These are phyloP conservation scores for Tauraco erythrolophus DNA, from an alignment of 2,113 vertebrate genomes.

Conservation along the genomic window DNA sequence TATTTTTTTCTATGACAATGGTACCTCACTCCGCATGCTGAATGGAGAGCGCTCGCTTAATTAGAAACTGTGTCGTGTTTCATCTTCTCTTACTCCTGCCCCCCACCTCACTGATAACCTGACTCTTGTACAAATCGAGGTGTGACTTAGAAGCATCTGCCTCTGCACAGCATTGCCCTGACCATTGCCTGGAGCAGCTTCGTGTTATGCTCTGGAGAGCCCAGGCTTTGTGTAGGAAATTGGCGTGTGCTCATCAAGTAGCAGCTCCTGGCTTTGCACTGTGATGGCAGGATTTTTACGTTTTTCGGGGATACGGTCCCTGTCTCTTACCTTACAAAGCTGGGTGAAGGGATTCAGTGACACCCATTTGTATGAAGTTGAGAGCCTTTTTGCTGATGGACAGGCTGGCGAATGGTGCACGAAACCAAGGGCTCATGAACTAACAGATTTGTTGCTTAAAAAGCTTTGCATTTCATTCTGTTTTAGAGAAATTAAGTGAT, in stretches of 20 bases:
- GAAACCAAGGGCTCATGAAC: neutral
- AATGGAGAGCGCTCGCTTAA: neutral
- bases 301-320: neutral
- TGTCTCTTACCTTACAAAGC: neutral
- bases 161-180: neutral
- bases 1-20: rapidly evolving
- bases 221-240: rapidly evolving
- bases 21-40: neutral
- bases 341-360: neutral
- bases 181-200: neutral
- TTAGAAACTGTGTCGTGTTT: neutral
- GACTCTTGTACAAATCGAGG: neutral
- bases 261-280: neutral
- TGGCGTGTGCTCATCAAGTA: rapidly evolving
- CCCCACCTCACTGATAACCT: neutral
- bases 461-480: neutral
- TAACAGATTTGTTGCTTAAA: neutral
- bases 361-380: neutral
- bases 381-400: neutral
- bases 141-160: neutral
- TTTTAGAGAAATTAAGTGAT: neutral
- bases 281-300: neutral
- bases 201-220: neutral
- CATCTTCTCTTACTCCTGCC: neutral
- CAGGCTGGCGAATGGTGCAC: neutral